Percentiles rank a stretch among this genome's conserved stretches.
Evolutionary conservation across 2,113 vertebrate genomes (phyloP).

Genomic region (Etheostoma spectabile): DNA sequence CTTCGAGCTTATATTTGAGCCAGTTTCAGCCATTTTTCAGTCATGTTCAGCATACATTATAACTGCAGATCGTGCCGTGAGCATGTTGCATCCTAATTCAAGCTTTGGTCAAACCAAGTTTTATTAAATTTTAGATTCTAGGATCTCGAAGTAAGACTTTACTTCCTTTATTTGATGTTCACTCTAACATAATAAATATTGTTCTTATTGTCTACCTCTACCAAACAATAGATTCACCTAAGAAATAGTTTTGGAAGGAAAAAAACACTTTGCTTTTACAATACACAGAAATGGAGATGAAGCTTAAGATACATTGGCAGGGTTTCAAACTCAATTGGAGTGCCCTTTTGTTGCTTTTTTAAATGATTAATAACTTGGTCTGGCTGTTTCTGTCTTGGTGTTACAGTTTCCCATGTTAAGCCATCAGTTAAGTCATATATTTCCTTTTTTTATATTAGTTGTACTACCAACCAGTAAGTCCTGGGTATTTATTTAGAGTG

Average conservation of each 20-base stretch:
- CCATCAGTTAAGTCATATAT: background rate
- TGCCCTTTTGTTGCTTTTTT: constrained; percentile 11
- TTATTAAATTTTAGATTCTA: background rate
- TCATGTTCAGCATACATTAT: background rate
- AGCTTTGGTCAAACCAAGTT: background rate
- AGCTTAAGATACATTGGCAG: constrained; percentile 3
- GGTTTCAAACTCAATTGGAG: background rate
- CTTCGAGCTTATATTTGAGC: background rate
- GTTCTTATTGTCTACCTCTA: background rate
- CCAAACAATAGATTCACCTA: background rate
- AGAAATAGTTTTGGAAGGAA: background rate
- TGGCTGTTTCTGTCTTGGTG: background rate
- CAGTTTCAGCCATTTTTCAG: too few relatives aligned
- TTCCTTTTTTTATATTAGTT: constrained; percentile 5
- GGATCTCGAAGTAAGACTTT: background rate
- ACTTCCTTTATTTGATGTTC: background rate
- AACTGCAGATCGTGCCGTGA: background rate
- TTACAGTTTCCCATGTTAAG: background rate
- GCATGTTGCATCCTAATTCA: constrained; percentile 28
- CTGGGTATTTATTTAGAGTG: too few relatives aligned
- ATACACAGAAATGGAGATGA: constrained; percentile 1
- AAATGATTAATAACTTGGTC: background rate
- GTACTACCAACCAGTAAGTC: background rate
- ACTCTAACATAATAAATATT: background rate
- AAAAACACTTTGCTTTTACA: background rate